Evolutionary conservation across 2,888 invertebrate genomes (phyloP).

Genomic region (Labia minor): DNA sequence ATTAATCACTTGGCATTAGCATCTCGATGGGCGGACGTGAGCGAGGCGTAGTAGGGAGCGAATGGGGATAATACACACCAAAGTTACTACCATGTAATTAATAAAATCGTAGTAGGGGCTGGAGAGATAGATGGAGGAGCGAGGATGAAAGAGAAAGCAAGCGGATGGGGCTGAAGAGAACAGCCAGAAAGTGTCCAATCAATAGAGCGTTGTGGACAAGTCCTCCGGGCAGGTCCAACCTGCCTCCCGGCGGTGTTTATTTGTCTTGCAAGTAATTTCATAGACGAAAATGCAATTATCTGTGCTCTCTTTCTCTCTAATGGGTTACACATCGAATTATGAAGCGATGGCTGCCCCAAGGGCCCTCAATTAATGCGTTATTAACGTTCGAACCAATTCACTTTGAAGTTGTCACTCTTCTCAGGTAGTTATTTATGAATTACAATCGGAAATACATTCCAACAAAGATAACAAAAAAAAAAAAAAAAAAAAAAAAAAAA

Average conservation of each 20-base stretch:
- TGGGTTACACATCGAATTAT: slow-evolving; percentile 3
- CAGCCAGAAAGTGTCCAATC: neutral
- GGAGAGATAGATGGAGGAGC: neutral
- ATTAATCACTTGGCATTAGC: slow-evolving; percentile 8
- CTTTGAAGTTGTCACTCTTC: neutral
- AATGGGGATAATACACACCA: slow-evolving; percentile 13
- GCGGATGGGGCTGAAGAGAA: neutral
- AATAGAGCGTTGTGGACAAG: neutral
- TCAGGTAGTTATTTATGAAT: neutral
- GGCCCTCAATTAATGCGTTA: slow-evolving; percentile 1
- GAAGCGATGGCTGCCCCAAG: slow-evolving; percentile 2
- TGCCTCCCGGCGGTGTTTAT: neutral
- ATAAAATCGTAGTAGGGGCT: neutral
- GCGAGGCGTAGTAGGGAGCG: neutral
- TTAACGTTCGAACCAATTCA: neutral
- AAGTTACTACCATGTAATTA: slow-evolving; percentile 13
- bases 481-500: no score
- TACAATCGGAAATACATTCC: neutral
- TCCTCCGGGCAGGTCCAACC: no score
- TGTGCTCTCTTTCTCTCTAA: neutral
- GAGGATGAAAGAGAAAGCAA: neutral
- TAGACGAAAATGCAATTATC: slow-evolving; percentile 7
- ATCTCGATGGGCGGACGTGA: neutral
- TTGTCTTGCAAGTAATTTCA: slow-evolving; percentile 13
- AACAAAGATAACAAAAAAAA: no score